A percentile compares a stretch with the other conserved stretches of the same genome.
Evolutionary conservation across 2,113 vertebrate genomes (phyloP).

Genomic region (Phoxinus phoxinus): DNA sequence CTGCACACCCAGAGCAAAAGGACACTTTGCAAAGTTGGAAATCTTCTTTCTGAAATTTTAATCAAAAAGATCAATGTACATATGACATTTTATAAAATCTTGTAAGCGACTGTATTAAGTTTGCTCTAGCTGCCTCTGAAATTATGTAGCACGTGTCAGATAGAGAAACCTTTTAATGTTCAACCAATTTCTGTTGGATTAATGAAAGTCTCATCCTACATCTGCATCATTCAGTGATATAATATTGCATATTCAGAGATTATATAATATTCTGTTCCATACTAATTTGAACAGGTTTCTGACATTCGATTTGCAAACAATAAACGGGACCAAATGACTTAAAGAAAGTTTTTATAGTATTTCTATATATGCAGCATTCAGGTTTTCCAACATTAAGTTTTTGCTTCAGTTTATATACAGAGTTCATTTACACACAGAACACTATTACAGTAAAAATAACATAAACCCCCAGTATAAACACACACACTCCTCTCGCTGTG

Average conservation of each 20-base stretch:
- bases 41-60: background rate
- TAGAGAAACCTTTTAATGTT: background rate
- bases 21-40: background rate
- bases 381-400: background rate
- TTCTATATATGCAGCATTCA: background rate
- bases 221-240: background rate
- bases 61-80: background rate
- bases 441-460: background rate
- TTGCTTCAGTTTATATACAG: conserved; percentile 11
- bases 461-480: background rate
- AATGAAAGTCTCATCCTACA: background rate
- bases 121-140: too few species aligned
- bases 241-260: background rate
- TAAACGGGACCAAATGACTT: background rate
- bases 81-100: too few species aligned
- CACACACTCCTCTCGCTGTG: background rate
- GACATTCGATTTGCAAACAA: background rate
- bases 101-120: too few species aligned
- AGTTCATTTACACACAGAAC: conserved; percentile 11
- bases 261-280: background rate
- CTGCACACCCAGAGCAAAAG: too few species aligned
- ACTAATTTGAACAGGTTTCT: background rate
- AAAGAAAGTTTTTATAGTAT: background rate
- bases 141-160: background rate
- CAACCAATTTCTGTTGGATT: background rate